phyloP scores from a whole-genome alignment of 1,140 invertebrate species.

The Hylaeus anthracinus region DNA sequence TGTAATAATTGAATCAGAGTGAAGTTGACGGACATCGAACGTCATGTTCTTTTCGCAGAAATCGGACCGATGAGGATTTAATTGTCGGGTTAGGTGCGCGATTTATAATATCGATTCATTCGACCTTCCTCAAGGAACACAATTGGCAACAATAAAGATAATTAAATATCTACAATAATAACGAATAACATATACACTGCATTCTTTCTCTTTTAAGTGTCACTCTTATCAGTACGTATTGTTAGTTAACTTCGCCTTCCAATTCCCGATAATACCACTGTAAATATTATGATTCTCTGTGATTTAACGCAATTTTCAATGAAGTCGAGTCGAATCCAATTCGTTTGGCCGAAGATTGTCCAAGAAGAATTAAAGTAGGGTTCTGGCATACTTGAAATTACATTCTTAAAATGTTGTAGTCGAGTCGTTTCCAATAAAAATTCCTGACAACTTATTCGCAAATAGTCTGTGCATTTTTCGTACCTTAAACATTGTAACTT shows the following conservation, averaged over 20 bases:
- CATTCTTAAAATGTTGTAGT: too few relatives aligned
- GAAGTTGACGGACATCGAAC: conserved; percentile 6
- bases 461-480: too few relatives aligned
- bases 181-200: neutral
- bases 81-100: conserved; percentile 41
- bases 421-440: too few relatives aligned
- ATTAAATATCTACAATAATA: conserved; percentile 42
- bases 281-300: neutral
- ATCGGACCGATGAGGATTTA: conserved; percentile 32
- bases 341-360: too few relatives aligned
- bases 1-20: conserved; percentile 45
- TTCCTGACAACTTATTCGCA: too few relatives aligned
- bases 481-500: too few relatives aligned
- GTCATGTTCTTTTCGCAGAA: conserved; percentile 42
- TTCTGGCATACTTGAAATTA: too few relatives aligned
- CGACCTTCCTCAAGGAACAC: conserved; percentile 48
- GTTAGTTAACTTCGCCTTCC: conserved; percentile 1
- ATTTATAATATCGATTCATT: conserved; percentile 51
- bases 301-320: neutral
- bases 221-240: neutral
- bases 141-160: conserved; percentile 50
- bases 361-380: too few relatives aligned
- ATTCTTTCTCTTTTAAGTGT: neutral
- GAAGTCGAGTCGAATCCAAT: too few relatives aligned
- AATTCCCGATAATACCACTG: conserved; percentile 1